Percentiles rank a stretch among this genome's conserved stretches.
These are phyloP conservation scores for Magallana ariakensis DNA, from an alignment of 1,140 invertebrate genomes.

Conservation along the genomic window DNA sequence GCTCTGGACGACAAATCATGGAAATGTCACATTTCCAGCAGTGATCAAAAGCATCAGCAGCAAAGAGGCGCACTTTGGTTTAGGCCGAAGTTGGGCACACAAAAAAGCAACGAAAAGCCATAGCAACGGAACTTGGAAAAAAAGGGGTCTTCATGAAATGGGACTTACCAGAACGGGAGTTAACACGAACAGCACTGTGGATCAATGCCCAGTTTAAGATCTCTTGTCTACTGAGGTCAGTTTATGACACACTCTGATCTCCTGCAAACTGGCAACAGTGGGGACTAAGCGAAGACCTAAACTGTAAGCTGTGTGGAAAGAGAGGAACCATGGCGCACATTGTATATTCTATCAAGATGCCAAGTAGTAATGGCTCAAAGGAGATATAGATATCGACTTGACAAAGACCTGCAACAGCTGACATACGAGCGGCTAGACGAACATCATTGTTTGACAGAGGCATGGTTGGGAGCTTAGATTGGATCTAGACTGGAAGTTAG, in stretches of 20 bases:
- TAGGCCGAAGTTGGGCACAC: slow-evolving; percentile 16
- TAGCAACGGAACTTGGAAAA: slow-evolving; percentile 19
- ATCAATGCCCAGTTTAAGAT: slow-evolving; percentile 32
- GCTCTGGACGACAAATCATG: neutral
- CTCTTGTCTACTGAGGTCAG: slow-evolving; percentile 33
- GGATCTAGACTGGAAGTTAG: no score
- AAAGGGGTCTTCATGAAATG: no score
- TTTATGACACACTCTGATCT: slow-evolving; percentile 35
- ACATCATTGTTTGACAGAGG: neutral
- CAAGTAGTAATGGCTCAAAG: no score
- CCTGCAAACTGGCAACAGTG: slow-evolving; percentile 16
- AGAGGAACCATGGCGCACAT: slow-evolving; percentile 34
- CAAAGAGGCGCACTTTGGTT: slow-evolving; percentile 39
- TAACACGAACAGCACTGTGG: slow-evolving; percentile 41
- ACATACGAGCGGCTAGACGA: neutral
- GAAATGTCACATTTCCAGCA: slow-evolving; percentile 42
- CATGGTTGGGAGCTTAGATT: neutral
- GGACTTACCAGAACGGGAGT: slow-evolving; percentile 10
- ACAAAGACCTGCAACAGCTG: slow-evolving; percentile 26
- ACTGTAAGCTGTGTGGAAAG: slow-evolving; percentile 35
- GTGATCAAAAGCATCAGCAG: slow-evolving; percentile 27
- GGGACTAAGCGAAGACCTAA: neutral
- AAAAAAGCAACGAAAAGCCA: slow-evolving; percentile 14
- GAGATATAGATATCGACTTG: slow-evolving; percentile 47
- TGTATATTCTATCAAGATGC: no score